These are phyloP conservation scores for Cyrtodaria siliqua DNA, from an alignment of 2,888 invertebrate species.

Conservation along the genomic window DNA sequence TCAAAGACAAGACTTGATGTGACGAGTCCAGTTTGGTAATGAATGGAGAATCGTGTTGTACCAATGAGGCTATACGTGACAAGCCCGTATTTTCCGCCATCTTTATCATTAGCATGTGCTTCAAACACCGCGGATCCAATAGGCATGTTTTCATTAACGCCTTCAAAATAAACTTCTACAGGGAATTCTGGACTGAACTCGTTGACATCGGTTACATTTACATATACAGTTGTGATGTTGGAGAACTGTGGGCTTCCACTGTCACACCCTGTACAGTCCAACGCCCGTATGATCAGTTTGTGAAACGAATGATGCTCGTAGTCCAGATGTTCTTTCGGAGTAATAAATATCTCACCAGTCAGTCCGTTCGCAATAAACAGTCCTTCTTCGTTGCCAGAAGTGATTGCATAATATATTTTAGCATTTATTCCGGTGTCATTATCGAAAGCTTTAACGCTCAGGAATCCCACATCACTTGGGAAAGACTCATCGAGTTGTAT, in stretches of 20 bases:
- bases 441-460: constrained; percentile 90
- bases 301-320: constrained; percentile 87
- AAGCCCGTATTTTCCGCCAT: constrained; percentile 93
- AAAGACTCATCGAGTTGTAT: constrained; percentile 91
- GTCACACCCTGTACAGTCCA: constrained; percentile 89
- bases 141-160: constrained; percentile 95
- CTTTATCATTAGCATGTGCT: constrained; percentile 95
- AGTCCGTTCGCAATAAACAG: constrained; percentile 94
- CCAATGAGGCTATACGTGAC: constrained; percentile 90
- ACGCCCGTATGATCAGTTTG: constrained; percentile 93
- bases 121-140: constrained; percentile 94
- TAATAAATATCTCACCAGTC: constrained; percentile 88
- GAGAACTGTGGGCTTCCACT: constrained; percentile 87
- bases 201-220: constrained; percentile 95
- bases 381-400: constrained; percentile 96
- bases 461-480: constrained; percentile 90
- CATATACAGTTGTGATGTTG: constrained; percentile 91
- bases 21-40: constrained; percentile 92
- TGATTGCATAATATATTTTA: constrained; percentile 93
- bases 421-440: constrained; percentile 87
- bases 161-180: constrained; percentile 94
- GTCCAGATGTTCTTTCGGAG: constrained; percentile 87
- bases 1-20: constrained; percentile 94
- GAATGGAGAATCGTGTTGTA: constrained; percentile 93
- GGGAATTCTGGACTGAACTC: constrained; percentile 97